A percentile compares a stretch with the other conserved stretches of the same genome.
Conservation (phyloP, 2,113 vertebrate genomes). For the Chaetodon trifascialis region DNA sequence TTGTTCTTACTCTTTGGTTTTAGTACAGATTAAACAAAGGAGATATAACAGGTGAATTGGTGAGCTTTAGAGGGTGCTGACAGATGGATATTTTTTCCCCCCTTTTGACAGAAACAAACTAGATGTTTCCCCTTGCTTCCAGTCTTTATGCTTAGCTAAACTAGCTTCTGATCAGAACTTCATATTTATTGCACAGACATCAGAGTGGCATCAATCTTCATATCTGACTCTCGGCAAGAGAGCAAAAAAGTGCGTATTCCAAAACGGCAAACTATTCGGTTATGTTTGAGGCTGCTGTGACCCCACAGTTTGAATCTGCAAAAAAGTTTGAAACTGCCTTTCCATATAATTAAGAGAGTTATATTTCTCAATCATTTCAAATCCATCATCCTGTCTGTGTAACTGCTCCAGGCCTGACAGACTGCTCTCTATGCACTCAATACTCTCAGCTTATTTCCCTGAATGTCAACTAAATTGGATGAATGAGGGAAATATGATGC, state of each 20-base stretch:
- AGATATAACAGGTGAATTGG: not conserved
- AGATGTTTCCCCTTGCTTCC: not conserved
- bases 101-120: not conserved
- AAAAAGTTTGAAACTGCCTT: conserved; percentile 43
- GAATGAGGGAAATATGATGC: conserved; percentile 54
- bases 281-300: conserved; percentile 17
- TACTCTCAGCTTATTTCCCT: conserved; percentile 87
- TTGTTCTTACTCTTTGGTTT: not conserved
- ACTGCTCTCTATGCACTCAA: conserved; percentile 82
- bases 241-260: not conserved
- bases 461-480: conserved; percentile 86
- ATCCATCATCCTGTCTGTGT: conserved; percentile 56
- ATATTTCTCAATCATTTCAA: conserved; percentile 44
- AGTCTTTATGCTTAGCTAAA: conserved; percentile 7
- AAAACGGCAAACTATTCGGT: conserved; percentile 9
- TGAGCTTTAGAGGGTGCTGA: not conserved
- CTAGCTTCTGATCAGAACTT: not conserved
- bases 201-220: not conserved
- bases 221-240: not conserved
- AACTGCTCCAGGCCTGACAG: conserved; percentile 58
- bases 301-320: conserved; percentile 35
- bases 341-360: conserved; percentile 42
- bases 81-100: not conserved
- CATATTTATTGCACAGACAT: not conserved
- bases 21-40: not conserved